Evolutionary conservation across 2,113 vertebrate genomes (phyloP).

Genomic region (Callipepla californica): DNA sequence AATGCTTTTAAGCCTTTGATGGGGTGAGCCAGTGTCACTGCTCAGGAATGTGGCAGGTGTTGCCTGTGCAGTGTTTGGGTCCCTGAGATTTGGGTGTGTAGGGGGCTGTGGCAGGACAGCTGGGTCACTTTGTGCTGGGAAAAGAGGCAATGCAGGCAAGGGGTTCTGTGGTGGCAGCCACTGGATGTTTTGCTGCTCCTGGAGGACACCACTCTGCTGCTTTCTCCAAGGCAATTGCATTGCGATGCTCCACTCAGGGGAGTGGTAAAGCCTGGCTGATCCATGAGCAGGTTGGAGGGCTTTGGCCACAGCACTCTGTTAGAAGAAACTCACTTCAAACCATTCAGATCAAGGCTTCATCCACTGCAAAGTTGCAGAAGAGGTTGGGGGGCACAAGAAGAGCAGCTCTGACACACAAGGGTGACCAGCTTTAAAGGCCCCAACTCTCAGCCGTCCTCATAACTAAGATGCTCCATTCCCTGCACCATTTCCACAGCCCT

Average conservation of each 20-base stretch:
- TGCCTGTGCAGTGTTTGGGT: neutral
- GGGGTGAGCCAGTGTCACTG: neutral
- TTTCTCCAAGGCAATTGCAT: neutral
- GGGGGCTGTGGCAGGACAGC: neutral
- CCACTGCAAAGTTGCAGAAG: neutral
- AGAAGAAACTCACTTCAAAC: neutral
- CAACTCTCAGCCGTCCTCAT: neutral
- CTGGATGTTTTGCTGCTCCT: neutral
- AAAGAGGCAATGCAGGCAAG: neutral
- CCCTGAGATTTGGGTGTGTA: neutral
- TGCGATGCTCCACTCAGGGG: neutral
- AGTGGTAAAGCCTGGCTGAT: neutral
- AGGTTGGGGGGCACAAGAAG: neutral
- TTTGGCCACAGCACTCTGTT: neutral
- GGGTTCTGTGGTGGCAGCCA: neutral
- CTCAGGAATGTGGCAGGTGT: neutral
- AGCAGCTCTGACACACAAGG: neutral
- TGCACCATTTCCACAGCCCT: neutral
- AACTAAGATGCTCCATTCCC: neutral
- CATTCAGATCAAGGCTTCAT: neutral
- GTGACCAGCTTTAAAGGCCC: neutral
- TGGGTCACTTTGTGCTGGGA: neutral
- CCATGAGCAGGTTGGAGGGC: neutral
- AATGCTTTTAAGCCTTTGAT: constrained; percentile 11
- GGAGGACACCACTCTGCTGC: neutral